Percentiles rank a stretch among this genome's conserved stretches.
Evolutionary conservation across 1,140 invertebrate genomes (phyloP).

Genomic region (Drosophila teissieri): DNA sequence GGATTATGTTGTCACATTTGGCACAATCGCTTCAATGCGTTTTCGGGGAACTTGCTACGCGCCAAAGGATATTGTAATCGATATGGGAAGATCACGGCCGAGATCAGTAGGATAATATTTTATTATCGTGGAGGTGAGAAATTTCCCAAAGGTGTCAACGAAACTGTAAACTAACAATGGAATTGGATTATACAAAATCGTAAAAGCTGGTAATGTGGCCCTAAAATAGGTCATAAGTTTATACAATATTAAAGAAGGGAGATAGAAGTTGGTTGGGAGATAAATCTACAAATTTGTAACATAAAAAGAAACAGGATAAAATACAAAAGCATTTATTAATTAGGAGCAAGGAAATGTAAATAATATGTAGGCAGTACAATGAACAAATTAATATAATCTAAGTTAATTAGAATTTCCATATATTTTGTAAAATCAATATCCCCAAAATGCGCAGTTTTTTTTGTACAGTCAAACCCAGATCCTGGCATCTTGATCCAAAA

Average conservation of each 20-base stretch:
- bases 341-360: too few species aligned
- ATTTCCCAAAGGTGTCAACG: conserved; percentile 4
- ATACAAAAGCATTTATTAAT: too few species aligned
- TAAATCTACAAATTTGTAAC: too few species aligned
- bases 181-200: not conserved
- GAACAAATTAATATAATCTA: too few species aligned
- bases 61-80: conserved; percentile 24
- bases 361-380: too few species aligned
- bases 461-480: conserved; percentile 11
- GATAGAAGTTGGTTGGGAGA: too few species aligned
- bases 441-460: too few species aligned
- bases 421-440: too few species aligned
- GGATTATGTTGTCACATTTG: conserved; percentile 57
- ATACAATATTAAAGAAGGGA: not conserved
- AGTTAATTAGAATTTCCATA: too few species aligned
- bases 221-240: not conserved
- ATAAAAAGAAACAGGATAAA: too few species aligned
- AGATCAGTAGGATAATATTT: conserved; percentile 17
- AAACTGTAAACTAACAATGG: conserved; percentile 7
- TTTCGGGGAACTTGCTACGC: conserved; percentile 26
- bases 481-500: conserved; percentile 4
- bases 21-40: conserved; percentile 38
- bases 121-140: conserved; percentile 9
- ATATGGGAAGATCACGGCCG: conserved; percentile 13
- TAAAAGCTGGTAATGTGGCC: conserved; percentile 19